Conservation (phyloP, 2,113 vertebrate species). For the Oxygymnocypris stewartii region DNA sequence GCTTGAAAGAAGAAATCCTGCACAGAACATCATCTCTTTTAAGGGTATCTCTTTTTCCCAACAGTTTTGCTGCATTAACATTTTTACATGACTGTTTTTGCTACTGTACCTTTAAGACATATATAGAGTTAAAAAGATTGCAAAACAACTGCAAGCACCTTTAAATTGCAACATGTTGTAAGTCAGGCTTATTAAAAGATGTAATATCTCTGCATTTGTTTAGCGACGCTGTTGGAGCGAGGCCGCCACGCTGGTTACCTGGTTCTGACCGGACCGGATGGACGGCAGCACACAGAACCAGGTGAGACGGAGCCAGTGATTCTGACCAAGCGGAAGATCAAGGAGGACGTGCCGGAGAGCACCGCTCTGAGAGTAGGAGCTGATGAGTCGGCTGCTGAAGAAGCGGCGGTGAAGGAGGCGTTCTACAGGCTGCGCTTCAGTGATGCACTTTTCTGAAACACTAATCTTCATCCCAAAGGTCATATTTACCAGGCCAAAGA, state of each 20-base stretch:
- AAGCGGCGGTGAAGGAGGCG: constrained; percentile 76
- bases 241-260: constrained; percentile 90
- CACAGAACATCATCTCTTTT: constrained; percentile 78
- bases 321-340: constrained; percentile 85
- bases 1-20: constrained; percentile 77
- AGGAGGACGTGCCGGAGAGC: constrained; percentile 74
- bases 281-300: constrained; percentile 41
- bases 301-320: constrained; percentile 64
- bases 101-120: not conserved
- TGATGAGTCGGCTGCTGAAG: not conserved
- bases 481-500: not conserved
- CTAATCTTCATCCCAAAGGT: not conserved
- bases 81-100: not conserved
- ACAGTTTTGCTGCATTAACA: too few relatives aligned
- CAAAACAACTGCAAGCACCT: not conserved
- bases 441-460: constrained; percentile 55
- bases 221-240: constrained; percentile 83
- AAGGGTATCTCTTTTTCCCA: constrained; percentile 69
- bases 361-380: constrained; percentile 63
- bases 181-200: not conserved
- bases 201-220: constrained; percentile 32
- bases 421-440: constrained; percentile 85
- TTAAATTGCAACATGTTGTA: not conserved
- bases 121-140: not conserved
- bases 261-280: constrained; percentile 76